Conservation (phyloP, 2,797 vertebrate species). For the Manis javanica region DNA sequence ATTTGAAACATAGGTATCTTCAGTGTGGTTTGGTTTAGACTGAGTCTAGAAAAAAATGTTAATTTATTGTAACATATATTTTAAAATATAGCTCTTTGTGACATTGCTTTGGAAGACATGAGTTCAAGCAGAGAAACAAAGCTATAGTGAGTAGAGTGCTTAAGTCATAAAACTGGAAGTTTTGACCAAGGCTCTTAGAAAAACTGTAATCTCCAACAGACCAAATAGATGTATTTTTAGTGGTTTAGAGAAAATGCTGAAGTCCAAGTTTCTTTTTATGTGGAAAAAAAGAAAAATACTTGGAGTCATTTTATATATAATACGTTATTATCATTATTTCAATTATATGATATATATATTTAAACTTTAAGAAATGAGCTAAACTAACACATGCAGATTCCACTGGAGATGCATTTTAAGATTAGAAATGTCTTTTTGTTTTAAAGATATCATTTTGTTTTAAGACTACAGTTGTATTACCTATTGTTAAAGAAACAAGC, state of each 20-base stretch:
- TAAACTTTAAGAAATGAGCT: neutral
- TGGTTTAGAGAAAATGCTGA: neutral
- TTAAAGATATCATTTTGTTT: conserved; percentile 14
- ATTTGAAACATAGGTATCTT: neutral
- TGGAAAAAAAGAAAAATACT: conserved; percentile 24
- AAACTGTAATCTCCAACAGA: neutral
- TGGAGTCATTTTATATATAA: neutral
- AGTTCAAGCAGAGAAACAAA: neutral
- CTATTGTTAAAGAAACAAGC: neutral
- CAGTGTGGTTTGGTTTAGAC: neutral
- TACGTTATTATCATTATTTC: neutral
- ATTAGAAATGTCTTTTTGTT: conserved; percentile 35
- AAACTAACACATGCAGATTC: neutral
- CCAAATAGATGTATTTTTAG: neutral
- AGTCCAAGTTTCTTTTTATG: neutral
- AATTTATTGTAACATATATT: neutral
- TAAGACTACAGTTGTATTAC: neutral
- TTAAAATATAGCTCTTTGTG: neutral
- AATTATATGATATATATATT: neutral
- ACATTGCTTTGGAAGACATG: neutral
- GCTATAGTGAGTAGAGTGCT: neutral
- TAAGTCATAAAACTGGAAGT: neutral
- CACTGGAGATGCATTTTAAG: neutral
- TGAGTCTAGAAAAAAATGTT: neutral
- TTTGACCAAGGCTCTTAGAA: neutral